These are phyloP conservation scores for Sipha maydis DNA, from an alignment of 2,888 invertebrate genomes.

Conservation along the genomic window DNA sequence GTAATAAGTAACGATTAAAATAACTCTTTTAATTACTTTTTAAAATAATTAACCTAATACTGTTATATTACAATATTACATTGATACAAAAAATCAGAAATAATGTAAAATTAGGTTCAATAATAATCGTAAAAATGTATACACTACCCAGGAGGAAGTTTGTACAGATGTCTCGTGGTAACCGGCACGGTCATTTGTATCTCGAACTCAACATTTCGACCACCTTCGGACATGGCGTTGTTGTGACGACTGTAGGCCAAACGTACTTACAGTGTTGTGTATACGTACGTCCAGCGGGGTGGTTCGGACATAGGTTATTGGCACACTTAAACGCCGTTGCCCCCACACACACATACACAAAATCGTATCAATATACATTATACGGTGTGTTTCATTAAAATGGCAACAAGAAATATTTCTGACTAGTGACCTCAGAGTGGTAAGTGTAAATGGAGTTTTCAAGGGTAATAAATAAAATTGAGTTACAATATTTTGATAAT, in stretches of 20 bases:
- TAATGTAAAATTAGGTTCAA: too few relatives aligned
- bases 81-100: too few relatives aligned
- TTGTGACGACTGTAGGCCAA: constrained; percentile 34
- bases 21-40: too few relatives aligned
- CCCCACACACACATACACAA: not conserved
- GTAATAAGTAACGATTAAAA: too few relatives aligned
- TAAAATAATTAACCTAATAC: too few relatives aligned
- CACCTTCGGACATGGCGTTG: constrained; percentile 54
- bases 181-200: constrained; percentile 63
- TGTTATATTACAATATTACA: too few relatives aligned
- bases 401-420: too few relatives aligned
- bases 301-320: constrained; percentile 29
- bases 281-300: not conserved
- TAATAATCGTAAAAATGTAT: not conserved
- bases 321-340: constrained; percentile 5
- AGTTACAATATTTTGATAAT: too few relatives aligned
- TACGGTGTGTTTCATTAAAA: too few relatives aligned
- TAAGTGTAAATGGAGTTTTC: too few relatives aligned
- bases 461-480: too few relatives aligned
- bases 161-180: constrained; percentile 60
- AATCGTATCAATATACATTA: not conserved
- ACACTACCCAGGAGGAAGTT: constrained; percentile 57
- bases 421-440: too few relatives aligned
- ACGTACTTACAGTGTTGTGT: not conserved
- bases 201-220: constrained; percentile 62